These are phyloP conservation scores for Sapajus apella DNA, from an alignment of 2,113 vertebrate species.

Conservation along the genomic window DNA sequence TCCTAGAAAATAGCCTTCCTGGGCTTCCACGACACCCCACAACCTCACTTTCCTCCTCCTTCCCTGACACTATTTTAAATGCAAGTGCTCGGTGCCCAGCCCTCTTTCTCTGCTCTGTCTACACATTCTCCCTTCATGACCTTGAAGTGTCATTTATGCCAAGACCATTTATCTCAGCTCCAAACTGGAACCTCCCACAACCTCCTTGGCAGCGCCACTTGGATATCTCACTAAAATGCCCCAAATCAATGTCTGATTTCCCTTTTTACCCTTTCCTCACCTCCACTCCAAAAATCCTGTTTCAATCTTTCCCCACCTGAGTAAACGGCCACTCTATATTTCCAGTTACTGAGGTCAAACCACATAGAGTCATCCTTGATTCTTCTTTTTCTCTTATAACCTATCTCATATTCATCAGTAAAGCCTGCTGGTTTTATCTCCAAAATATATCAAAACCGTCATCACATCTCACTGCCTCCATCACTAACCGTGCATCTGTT, in stretches of 20 bases:
- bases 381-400: not conserved
- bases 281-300: not conserved
- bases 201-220: not conserved
- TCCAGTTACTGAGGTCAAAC: not conserved
- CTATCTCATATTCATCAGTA: not conserved
- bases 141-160: not conserved
- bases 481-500: not conserved
- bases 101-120: not conserved
- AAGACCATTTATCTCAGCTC: not conserved
- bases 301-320: not conserved
- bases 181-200: not conserved
- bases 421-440: not conserved
- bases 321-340: not conserved
- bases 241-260: not conserved
- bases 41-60: not conserved
- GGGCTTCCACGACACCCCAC: not conserved
- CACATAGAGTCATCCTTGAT: not conserved
- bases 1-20: not conserved
- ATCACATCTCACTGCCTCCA: not conserved
- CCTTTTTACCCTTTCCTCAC: no score
- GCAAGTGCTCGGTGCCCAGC: not conserved
- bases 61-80: not conserved
- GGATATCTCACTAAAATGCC: not conserved
- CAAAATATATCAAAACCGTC: not conserved
- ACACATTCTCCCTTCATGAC: not conserved